A percentile compares a stretch with the other conserved stretches of the same genome.
Evolutionary conservation across 2,113 vertebrate genomes (phyloP).

Genomic region (Semicossyphus pulcher): DNA sequence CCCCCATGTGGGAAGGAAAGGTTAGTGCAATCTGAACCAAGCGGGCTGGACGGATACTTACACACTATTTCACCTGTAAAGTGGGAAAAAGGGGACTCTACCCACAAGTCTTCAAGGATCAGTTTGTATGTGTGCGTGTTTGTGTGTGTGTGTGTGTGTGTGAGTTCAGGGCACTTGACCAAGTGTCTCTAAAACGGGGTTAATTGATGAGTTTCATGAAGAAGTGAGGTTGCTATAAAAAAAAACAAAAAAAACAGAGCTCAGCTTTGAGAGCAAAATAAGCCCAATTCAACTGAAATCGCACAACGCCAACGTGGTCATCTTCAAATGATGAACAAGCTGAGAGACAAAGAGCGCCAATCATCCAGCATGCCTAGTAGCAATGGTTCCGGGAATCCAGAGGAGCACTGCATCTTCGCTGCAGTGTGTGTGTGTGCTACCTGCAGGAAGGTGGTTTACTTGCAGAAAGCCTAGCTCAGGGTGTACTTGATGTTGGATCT

Average conservation of each 20-base stretch:
- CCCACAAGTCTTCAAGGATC: neutral
- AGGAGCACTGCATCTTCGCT: slow-evolving; percentile 26
- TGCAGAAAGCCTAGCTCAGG: slow-evolving; percentile 21
- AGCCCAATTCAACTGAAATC: slow-evolving; percentile 24
- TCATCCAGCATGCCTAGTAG: slow-evolving; percentile 61
- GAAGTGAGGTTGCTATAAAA: slow-evolving; percentile 25
- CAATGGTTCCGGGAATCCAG: slow-evolving; percentile 40
- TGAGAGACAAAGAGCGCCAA: slow-evolving; percentile 26
- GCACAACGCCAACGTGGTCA: slow-evolving; percentile 48
- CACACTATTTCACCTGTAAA: slow-evolving; percentile 27
- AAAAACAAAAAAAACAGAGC: neutral
- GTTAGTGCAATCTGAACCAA: slow-evolving; percentile 77
- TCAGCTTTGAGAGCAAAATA: slow-evolving; percentile 14
- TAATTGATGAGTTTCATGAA: slow-evolving; percentile 24
- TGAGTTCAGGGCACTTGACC: slow-evolving; percentile 19
- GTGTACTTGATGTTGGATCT: slow-evolving; percentile 32
- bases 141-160: neutral
- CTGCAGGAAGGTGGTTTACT: slow-evolving; percentile 45
- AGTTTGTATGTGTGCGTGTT: neutral
- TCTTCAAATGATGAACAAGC: slow-evolving; percentile 36
- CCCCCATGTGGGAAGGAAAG: slow-evolving; percentile 55
- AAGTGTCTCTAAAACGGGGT: slow-evolving; percentile 34
- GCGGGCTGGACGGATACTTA: slow-evolving; percentile 63
- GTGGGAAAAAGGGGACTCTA: neutral
- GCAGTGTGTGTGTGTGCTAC: slow-evolving; percentile 56